phyloP scores from a whole-genome alignment of 92 coral and sea anemone genomes.

The Isaurus tuberculatus region DNA sequence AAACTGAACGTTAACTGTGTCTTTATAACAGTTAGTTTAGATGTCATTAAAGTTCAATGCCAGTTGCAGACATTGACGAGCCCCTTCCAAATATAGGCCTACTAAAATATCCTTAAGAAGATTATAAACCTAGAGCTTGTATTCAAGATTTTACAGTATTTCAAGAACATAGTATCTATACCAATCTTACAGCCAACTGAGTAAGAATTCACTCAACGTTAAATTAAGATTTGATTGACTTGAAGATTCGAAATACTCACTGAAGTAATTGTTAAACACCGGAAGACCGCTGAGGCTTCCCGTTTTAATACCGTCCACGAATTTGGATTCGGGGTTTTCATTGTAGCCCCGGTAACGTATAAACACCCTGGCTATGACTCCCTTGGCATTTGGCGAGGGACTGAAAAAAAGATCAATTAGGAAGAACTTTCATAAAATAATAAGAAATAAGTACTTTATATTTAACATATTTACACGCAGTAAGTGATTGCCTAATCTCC shows the following conservation, averaged over 20 bases:
- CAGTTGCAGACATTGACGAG: no score
- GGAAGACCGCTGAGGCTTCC: slow-evolving; percentile 87
- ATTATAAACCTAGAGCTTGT: no score
- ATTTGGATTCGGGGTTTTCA: slow-evolving; percentile 63
- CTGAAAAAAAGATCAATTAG: neutral
- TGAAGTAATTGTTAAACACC: slow-evolving; percentile 75
- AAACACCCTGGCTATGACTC: slow-evolving; percentile 8
- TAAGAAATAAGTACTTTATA: no score
- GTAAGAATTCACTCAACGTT: neutral
- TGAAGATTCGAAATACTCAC: slow-evolving; percentile 50
- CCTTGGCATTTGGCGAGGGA: slow-evolving; percentile 22
- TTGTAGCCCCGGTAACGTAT: slow-evolving; percentile 44
- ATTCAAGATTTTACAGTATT: neutral
- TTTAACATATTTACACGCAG: no score
- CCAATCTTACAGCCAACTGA: neutral
- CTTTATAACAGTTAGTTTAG: no score
- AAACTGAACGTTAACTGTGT: no score
- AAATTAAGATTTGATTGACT: neutral
- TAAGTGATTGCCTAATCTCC: no score
- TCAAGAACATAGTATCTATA: neutral
- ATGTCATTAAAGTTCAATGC: no score
- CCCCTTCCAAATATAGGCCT: no score
- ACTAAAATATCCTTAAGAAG: no score
- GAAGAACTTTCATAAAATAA: no score
- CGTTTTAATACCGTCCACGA: slow-evolving; percentile 61